These are phyloP conservation scores for Bimastos eiseni DNA, from an alignment of 2,888 invertebrate species.

Conservation along the genomic window DNA sequence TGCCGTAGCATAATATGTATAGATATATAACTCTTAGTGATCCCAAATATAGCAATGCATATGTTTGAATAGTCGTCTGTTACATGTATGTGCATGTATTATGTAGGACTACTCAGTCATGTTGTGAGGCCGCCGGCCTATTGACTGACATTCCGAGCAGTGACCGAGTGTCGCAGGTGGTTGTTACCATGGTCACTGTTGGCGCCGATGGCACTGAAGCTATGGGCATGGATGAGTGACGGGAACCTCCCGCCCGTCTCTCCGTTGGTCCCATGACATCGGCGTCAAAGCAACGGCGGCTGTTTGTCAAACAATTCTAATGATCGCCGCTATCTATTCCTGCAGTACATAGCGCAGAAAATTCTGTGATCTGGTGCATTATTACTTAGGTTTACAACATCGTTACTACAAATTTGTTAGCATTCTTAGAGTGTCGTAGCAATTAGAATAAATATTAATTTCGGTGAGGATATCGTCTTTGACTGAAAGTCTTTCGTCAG, in stretches of 20 bases:
- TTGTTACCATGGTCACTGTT: not conserved
- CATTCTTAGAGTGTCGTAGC: not conserved
- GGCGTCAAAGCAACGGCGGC: not conserved
- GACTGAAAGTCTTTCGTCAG: not conserved
- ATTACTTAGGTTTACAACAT: no score
- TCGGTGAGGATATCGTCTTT: not conserved
- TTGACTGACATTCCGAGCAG: not conserved
- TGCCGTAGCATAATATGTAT: not conserved
- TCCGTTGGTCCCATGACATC: not conserved
- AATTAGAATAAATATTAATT: not conserved
- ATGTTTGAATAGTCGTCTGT: not conserved
- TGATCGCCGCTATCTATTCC: not conserved
- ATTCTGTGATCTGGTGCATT: not conserved
- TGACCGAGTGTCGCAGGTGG: not conserved
- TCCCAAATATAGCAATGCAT: not conserved
- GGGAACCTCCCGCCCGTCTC: not conserved
- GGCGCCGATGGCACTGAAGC: not conserved
- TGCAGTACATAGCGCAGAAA: not conserved
- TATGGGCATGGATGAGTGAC: not conserved
- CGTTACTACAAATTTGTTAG: no score
- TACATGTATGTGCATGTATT: no score
- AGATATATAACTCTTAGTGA: not conserved
- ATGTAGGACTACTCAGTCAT: not conserved
- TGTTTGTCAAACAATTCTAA: slow-evolving; percentile 6
- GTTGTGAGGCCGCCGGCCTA: not conserved